A percentile compares a stretch with the other conserved stretches of the same genome.
Conservation (phyloP, 2,797 vertebrate species). For the Phaenicophaeus curvirostris region DNA sequence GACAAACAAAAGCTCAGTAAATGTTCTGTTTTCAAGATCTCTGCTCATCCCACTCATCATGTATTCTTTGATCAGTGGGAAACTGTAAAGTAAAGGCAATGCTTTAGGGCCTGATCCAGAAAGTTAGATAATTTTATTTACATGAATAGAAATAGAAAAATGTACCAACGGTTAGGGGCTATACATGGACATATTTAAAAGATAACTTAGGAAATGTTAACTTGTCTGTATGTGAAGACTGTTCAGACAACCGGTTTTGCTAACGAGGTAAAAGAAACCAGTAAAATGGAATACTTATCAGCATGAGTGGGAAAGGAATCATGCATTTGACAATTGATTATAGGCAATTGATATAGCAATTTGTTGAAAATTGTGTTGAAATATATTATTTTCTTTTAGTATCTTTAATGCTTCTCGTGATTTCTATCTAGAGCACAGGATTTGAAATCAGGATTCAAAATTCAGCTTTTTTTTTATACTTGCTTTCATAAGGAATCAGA, state of each 20-base stretch:
- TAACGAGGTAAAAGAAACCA: not conserved
- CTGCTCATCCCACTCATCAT: not conserved
- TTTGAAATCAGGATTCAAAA: not conserved
- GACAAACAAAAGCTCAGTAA: constrained; percentile 32
- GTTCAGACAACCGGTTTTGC: not conserved
- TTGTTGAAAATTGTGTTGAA: not conserved
- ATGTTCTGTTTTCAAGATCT: constrained; percentile 14
- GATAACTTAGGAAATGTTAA: not conserved
- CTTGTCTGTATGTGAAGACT: not conserved
- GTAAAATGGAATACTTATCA: not conserved
- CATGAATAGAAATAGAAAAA: not conserved
- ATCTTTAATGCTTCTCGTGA: not conserved
- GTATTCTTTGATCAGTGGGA: constrained; percentile 30
- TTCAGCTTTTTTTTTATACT: not conserved
- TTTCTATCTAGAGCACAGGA: not conserved
- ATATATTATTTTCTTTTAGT: not conserved
- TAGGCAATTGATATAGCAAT: not conserved
- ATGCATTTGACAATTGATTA: not conserved
- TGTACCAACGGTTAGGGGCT: not conserved
- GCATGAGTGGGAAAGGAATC: not conserved
- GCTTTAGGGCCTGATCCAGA: constrained; percentile 24
- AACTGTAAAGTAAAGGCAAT: not conserved
- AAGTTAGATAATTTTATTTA: constrained; percentile 19
- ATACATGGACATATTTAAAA: not conserved
- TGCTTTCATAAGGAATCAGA: not conserved